Base-by-base conservation (phyloP, 2,888 invertebrate species). In the Rhimphoctona megacephalus region DNA sequence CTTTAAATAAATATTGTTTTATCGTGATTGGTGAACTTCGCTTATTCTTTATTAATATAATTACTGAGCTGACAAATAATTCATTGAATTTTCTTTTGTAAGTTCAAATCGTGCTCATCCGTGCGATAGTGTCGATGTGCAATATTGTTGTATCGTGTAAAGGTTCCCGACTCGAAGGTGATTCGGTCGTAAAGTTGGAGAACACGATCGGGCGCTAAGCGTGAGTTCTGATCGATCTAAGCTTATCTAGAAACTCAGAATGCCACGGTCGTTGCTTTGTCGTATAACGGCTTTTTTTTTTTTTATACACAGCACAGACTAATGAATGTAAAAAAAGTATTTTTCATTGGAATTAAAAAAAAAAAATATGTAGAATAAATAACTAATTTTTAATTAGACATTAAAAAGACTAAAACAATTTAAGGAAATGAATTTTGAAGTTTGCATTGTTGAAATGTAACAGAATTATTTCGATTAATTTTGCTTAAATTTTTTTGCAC, bases 251-350 rank as follows among this genome's bases (percentile, higher is more conserved):
- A 25, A 78, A 79, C 73, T 66, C 57, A 84, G 83, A 84, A 86
- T 84, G 86, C 74, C 86, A 86, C 74, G 83, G 83, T 83, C 86
- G 86, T 81, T 78, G 52, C 79, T 49, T 76, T 57, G 67, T 30
- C 66, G 78, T 74, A 11, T 52, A 64, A 85, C n/a, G 83, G 57
- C 76, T 49, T 39, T 25, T 66, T 73, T 52, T 36, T 17, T 39
- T 8, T 9, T 8, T 14, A 11, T 43, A 2, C 14, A n/a, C 33
- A 19, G 19, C 5, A 73, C n/a, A 81, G 19, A 76, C 46, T 36
- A 43, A 72, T 61, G n/a, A 7, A 52, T 25, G 54, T 57, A 5
- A 25, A 83, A 5, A 57, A 30, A 25, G 6, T 57, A 7, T 5
- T 22, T 4, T 54, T 57, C 14, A 57, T 57, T 14, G 11, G 57